Conservation (phyloP, 2,113 vertebrate genomes). For the Camelus dromedarius region DNA sequence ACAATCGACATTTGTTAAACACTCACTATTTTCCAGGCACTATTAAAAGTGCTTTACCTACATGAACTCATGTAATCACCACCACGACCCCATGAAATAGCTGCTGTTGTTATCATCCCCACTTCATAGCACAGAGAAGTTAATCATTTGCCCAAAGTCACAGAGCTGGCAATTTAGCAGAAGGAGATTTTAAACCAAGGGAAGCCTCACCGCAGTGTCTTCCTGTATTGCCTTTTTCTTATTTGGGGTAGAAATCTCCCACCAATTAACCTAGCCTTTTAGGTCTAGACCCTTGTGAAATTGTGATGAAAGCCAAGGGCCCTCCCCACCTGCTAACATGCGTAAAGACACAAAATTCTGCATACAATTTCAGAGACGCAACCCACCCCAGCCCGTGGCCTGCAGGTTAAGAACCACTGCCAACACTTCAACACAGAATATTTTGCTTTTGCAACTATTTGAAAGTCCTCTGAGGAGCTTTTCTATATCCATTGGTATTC, state of each 20-base stretch:
- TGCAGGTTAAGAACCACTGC: not conserved
- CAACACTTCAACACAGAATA: not conserved
- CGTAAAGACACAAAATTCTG: not conserved
- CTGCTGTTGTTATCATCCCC: not conserved
- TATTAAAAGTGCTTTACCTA: not conserved
- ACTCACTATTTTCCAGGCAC: not conserved
- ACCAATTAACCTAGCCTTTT: not conserved
- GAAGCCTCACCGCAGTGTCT: not conserved
- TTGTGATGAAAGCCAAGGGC: not conserved
- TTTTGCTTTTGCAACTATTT: not conserved
- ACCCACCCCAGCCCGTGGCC: accelerated
- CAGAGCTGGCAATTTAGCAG: not conserved
- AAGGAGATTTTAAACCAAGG: not conserved
- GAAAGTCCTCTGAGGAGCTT: not conserved
- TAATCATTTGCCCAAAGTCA: not conserved
- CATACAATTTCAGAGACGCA: not conserved
- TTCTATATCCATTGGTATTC: not conserved
- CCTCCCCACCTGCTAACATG: not conserved
- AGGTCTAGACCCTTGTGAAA: not conserved
- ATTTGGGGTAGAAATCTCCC: not conserved
- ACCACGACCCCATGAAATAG: not conserved
- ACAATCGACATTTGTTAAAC: not conserved
- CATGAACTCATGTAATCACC: not conserved
- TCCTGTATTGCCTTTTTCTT: not conserved
- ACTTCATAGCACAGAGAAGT: not conserved